These are phyloP conservation scores for Chrysopilus asiliformis DNA, from an alignment of 2,888 invertebrate species.

Conservation along the genomic window DNA sequence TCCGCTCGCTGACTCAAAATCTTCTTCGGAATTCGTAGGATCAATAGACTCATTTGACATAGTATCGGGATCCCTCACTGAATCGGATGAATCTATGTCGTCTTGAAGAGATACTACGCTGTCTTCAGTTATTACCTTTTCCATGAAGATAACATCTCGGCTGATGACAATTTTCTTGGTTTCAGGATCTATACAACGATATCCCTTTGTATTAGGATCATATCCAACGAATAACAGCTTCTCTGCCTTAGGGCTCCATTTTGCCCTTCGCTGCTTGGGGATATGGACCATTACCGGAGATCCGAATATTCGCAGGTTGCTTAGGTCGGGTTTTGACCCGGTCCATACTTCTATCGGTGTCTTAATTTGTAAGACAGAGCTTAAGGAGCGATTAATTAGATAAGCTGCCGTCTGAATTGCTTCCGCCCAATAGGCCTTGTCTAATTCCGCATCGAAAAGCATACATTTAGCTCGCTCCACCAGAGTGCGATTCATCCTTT, in stretches of 20 bases:
- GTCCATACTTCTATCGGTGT: constrained; percentile 3
- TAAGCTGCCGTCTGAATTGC: not conserved
- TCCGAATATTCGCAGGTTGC: constrained; percentile 1
- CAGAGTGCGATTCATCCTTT: constrained; percentile 2
- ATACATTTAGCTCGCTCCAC: constrained; percentile 4
- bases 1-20: no score
- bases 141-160: constrained; percentile 8
- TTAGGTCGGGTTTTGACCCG: not conserved
- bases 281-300: constrained; percentile 22
- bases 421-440: constrained; percentile 1
- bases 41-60: no score
- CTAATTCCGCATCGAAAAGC: not conserved
- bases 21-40: no score
- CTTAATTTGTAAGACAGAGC: not conserved
- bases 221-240: constrained; percentile 27
- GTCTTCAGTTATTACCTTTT: no score
- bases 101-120: no score
- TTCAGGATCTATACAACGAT: constrained; percentile 12
- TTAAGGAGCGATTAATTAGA: constrained; percentile 1
- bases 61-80: no score
- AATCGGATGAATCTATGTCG: no score
- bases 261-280: constrained; percentile 22
- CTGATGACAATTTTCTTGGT: constrained; percentile 7
- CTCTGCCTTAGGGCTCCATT: constrained; percentile 23
- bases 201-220: constrained; percentile 20